These are phyloP conservation scores for Labroides dimidiatus DNA, from an alignment of 2,797 vertebrate species.

Conservation along the genomic window DNA sequence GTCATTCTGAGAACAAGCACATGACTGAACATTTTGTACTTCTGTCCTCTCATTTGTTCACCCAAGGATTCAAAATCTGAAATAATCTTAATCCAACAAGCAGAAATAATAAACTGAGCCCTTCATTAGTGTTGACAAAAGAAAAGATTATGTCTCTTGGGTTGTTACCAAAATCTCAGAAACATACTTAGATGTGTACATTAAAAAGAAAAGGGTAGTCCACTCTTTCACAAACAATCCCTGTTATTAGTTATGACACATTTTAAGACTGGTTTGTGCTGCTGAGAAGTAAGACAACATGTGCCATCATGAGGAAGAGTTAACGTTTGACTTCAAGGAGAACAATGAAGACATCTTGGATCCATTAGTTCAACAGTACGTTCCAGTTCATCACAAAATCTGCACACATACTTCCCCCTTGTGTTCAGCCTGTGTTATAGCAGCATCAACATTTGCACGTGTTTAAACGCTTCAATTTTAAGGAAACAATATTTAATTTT, in stretches of 20 bases:
- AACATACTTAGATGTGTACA: no score
- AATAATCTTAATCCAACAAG: not conserved
- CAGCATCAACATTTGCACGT: no score
- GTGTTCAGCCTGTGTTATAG: slow-evolving; percentile 45
- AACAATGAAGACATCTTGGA: slow-evolving; percentile 42
- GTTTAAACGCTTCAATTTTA: no score
- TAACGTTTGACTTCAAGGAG: not conserved
- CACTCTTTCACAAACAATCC: not conserved
- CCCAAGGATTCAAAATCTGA: not conserved
- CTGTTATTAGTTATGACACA: no score
- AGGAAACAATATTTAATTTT: no score
- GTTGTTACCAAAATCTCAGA: not conserved
- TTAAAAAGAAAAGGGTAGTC: not conserved
- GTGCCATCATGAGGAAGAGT: not conserved
- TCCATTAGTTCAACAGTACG: not conserved
- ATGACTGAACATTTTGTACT: slow-evolving; percentile 33
- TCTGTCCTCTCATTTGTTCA: slow-evolving; percentile 11
- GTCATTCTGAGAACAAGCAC: slow-evolving; percentile 37
- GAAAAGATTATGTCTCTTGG: accelerated
- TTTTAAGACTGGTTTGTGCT: not conserved
- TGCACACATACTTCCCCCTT: slow-evolving; percentile 66
- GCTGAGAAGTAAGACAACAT: not conserved
- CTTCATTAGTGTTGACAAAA: not conserved
- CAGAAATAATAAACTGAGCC: not conserved
- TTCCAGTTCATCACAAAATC: not conserved